A percentile compares a stretch with the other conserved stretches of the same genome.
Evolutionary conservation across 2,113 vertebrate species (phyloP).

Genomic region (Oryzias javanicus): DNA sequence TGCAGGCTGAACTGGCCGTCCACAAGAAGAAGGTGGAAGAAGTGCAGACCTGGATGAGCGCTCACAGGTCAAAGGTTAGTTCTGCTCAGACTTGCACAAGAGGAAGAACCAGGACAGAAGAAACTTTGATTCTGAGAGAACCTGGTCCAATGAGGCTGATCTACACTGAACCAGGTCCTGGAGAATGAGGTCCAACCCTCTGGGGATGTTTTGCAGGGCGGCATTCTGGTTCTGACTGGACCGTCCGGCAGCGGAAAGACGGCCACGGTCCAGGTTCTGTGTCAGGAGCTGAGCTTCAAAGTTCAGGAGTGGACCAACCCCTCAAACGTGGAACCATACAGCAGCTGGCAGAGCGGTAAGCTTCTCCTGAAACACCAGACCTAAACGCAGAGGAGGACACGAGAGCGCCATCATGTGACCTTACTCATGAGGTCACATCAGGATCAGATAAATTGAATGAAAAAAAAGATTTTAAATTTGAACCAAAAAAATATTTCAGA

Average conservation of each 20-base stretch:
- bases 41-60: constrained; percentile 90
- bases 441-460: too few relatives aligned
- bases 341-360: constrained; percentile 80
- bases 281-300: constrained; percentile 78
- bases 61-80: constrained; percentile 76
- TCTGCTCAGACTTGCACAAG: too few relatives aligned
- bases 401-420: too few relatives aligned
- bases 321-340: constrained; percentile 76
- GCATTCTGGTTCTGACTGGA: constrained; percentile 87
- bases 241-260: constrained; percentile 95
- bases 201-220: constrained; percentile 72
- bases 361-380: neutral
- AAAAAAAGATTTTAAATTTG: too few relatives aligned
- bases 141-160: too few relatives aligned
- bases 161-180: too few relatives aligned
- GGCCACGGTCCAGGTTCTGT: constrained; percentile 84
- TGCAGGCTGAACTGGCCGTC: constrained; percentile 86
- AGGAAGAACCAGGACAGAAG: too few relatives aligned
- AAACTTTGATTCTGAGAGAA: too few relatives aligned
- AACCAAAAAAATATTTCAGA: too few relatives aligned
- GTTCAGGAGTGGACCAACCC: constrained; percentile 95
- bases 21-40: constrained; percentile 97
- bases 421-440: too few relatives aligned
- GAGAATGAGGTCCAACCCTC: too few relatives aligned
- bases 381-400: neutral